phyloP scores from a whole-genome alignment of 2,797 vertebrate genomes.

The Tokudaia tokunoshimensis region DNA sequence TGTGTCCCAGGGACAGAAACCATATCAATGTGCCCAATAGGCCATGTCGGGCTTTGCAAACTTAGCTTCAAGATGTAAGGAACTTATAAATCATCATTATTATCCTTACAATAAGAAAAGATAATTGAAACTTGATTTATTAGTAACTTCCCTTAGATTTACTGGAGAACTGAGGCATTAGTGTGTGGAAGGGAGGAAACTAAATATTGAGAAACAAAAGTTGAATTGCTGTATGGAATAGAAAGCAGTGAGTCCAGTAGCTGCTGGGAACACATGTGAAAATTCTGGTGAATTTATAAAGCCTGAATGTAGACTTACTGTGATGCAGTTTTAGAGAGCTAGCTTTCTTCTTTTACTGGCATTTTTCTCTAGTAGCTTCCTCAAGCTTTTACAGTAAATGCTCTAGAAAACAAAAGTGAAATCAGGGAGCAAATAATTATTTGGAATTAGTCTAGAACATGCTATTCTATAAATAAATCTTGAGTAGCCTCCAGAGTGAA shows the following conservation, averaged over 20 bases:
- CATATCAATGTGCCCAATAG: too few relatives aligned
- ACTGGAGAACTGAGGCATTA: neutral
- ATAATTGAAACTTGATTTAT: neutral
- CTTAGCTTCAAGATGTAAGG: neutral
- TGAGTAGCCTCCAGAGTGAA: neutral
- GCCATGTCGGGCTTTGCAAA: too few relatives aligned
- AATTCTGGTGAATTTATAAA: neutral
- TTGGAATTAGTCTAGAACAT: neutral
- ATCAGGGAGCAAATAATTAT: neutral
- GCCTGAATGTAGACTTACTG: neutral
- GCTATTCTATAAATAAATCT: neutral
- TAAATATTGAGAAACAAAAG: neutral
- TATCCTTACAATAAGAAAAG: neutral
- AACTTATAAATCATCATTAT: neutral
- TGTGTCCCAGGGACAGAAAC: too few relatives aligned
- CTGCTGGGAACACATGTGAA: neutral
- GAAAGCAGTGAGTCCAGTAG: neutral
- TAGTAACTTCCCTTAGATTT: neutral
- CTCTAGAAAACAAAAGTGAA: neutral
- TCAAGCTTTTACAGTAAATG: neutral
- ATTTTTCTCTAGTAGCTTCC: neutral
- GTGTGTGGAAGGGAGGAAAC: too few relatives aligned
- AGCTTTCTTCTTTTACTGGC: neutral
- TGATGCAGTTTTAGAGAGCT: neutral
- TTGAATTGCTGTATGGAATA: neutral